Conservation (phyloP, 2,113 vertebrate genomes). For the Suricata suricatta region DNA sequence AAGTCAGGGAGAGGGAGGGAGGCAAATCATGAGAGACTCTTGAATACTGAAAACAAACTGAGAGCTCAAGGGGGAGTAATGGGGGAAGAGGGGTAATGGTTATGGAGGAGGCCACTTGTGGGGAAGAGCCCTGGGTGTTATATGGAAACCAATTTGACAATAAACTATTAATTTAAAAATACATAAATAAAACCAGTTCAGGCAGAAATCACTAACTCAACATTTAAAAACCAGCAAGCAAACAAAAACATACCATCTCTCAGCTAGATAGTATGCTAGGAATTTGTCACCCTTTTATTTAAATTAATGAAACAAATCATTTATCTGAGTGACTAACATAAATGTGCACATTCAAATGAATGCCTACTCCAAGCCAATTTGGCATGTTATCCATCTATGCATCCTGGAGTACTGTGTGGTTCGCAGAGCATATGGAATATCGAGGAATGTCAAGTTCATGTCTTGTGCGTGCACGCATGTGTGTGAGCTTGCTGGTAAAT, state of each 20-base stretch:
- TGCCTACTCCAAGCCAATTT: conserved; percentile 9
- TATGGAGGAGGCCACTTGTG: no score
- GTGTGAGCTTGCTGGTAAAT: background rate
- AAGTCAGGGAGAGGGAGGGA: no score
- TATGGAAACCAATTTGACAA: no score
- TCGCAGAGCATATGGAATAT: background rate
- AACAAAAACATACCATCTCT: background rate
- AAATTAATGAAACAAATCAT: background rate
- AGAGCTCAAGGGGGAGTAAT: no score
- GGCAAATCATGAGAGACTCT: no score
- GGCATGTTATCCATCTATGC: background rate
- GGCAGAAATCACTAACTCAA: background rate
- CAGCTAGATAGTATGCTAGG: conserved; percentile 30
- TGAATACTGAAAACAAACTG: no score
- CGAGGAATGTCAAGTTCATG: background rate
- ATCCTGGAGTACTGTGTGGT: background rate
- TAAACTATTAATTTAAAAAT: no score
- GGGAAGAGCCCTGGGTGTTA: no score
- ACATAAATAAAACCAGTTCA: no score
- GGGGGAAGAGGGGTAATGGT: no score
- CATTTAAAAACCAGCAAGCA: background rate
- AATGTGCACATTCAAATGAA: conserved; percentile 13
- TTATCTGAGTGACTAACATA: conserved; percentile 35
- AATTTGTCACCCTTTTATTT: conserved; percentile 53
- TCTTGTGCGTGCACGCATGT: background rate